A percentile compares a stretch with the other conserved stretches of the same genome.
Conservation (phyloP, 2,888 invertebrate species). For the Dicycla oo region DNA sequence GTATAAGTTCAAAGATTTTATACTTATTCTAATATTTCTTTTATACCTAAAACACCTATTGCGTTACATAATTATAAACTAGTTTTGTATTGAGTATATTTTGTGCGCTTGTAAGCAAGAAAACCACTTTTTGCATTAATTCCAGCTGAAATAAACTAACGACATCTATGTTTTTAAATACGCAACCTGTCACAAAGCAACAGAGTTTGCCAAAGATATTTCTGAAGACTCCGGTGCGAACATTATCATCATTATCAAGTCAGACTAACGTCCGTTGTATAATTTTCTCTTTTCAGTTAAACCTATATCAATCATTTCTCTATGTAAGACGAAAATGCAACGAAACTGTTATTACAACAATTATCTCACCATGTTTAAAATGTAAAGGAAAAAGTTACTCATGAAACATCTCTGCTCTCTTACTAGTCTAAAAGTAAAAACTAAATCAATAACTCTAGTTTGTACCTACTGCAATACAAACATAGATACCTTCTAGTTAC, state of each 20-base stretch:
- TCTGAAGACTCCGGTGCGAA: not conserved
- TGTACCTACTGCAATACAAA: too few species aligned
- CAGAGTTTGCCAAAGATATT: slow-evolving; percentile 23
- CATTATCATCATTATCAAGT: not conserved
- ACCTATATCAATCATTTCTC: not conserved
- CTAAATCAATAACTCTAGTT: not conserved
- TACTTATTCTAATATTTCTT: not conserved
- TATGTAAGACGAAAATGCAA: not conserved
- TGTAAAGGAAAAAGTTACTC: not conserved
- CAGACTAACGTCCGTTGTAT: not conserved
- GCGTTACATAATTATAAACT: not conserved
- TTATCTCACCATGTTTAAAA: not conserved
- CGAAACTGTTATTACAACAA: not conserved
- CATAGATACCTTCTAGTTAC: not conserved
- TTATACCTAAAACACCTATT: not conserved
- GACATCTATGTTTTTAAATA: slow-evolving; percentile 37
- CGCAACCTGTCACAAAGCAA: slow-evolving; percentile 22
- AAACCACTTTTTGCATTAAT: slow-evolving; percentile 3
- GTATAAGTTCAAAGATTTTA: slow-evolving; percentile 44
- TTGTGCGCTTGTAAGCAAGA: not conserved
- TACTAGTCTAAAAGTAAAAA: not conserved
- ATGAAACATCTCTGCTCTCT: not conserved
- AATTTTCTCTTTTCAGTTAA: not conserved
- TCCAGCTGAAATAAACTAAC: not conserved
- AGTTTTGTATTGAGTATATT: not conserved